Conservation (phyloP, 1,140 invertebrate species). For the Heliconius eleuchia region DNA sequence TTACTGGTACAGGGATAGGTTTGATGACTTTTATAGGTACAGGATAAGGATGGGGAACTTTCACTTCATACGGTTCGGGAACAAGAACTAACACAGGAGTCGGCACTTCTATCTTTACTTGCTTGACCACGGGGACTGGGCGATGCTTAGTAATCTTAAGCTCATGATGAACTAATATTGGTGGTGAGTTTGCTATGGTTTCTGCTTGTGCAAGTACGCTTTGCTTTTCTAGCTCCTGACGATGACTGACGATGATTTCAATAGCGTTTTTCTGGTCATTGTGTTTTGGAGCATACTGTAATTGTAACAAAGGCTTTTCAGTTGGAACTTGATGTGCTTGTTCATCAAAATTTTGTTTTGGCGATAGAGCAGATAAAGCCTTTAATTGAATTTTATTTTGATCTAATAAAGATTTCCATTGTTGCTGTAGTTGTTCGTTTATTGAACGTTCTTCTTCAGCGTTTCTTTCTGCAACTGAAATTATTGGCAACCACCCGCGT, state of each 20-base stretch:
- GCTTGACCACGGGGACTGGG: slow-evolving; percentile 43
- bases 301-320: slow-evolving; percentile 33
- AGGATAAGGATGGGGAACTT: slow-evolving; percentile 49
- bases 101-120: slow-evolving; percentile 47
- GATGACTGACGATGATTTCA: slow-evolving; percentile 38
- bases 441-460: slow-evolving; percentile 26
- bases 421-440: slow-evolving; percentile 41
- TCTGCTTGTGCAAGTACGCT: slow-evolving; percentile 46
- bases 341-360: slow-evolving; percentile 36
- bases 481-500: slow-evolving; percentile 12
- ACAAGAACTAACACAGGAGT: slow-evolving; percentile 47
- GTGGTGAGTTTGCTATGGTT: slow-evolving; percentile 46
- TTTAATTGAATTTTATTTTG: slow-evolving; percentile 41
- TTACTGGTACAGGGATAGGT: slow-evolving; percentile 43
- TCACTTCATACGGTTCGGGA: slow-evolving; percentile 47
- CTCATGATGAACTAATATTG: slow-evolving; percentile 48
- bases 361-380: slow-evolving; percentile 21
- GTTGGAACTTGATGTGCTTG: slow-evolving; percentile 13
- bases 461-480: slow-evolving; percentile 30
- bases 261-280: slow-evolving; percentile 47
- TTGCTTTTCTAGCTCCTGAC: slow-evolving; percentile 46
- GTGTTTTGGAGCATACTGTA: slow-evolving; percentile 50
- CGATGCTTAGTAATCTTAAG: slow-evolving; percentile 44
- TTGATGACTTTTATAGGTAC: slow-evolving; percentile 48
- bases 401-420: slow-evolving; percentile 40